Conservation (phyloP, 2,797 vertebrate species). For the Kryptolebias ocellatus region DNA sequence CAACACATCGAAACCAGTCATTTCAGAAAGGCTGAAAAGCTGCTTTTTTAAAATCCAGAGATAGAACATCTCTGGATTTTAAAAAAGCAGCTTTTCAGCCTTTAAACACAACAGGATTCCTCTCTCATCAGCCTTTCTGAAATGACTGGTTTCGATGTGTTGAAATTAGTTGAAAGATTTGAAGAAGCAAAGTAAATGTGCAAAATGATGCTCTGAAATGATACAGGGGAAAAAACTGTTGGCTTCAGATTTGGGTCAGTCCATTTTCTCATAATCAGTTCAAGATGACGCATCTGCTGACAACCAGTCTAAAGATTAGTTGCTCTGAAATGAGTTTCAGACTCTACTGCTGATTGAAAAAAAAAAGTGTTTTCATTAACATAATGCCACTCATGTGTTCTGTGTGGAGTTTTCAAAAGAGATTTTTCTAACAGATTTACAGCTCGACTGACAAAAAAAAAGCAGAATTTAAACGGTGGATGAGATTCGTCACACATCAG, state of each 20-base stretch:
- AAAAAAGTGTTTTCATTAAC: neutral
- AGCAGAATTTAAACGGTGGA: neutral
- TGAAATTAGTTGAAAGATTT: no score
- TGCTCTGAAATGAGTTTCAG: slow-evolving; percentile 34
- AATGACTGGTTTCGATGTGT: no score
- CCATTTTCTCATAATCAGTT: slow-evolving; percentile 51
- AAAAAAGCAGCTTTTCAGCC: neutral
- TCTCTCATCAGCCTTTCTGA: no score
- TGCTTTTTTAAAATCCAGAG: no score
- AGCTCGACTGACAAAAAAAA: neutral
- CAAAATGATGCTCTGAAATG: slow-evolving; percentile 37
- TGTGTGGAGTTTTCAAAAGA: neutral
- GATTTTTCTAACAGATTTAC: neutral
- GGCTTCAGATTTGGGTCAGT: slow-evolving; percentile 48
- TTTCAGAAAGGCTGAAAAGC: no score
- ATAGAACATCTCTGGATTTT: slow-evolving; percentile 22
- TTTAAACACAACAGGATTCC: no score
- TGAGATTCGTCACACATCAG: no score
- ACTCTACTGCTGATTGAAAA: slow-evolving; percentile 6
- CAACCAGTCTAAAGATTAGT: slow-evolving; percentile 26
- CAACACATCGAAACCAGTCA: no score
- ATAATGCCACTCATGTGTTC: neutral
- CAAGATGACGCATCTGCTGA: slow-evolving; percentile 43
- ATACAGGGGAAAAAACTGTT: slow-evolving; percentile 10
- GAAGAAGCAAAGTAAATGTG: slow-evolving; percentile 38